Percentiles rank a stretch among this genome's conserved stretches.
These are phyloP conservation scores for Rhinoraja longicauda DNA, from an alignment of 2,797 vertebrate species.

Conservation along the genomic window DNA sequence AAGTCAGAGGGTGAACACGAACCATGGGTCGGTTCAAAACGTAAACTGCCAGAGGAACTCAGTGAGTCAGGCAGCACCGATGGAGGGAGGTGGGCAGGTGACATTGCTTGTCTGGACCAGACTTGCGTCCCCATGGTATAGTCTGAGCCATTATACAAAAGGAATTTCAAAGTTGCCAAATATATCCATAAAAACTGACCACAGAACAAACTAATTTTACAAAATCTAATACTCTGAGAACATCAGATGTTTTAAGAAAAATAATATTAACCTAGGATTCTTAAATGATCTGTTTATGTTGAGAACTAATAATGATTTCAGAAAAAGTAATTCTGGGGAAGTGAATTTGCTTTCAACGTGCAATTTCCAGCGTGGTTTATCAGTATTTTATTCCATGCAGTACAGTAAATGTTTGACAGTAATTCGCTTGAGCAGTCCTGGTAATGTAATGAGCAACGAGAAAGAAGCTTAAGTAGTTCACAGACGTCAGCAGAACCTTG, in stretches of 20 bases:
- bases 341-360: not conserved
- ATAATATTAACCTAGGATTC: not conserved
- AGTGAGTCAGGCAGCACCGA: too few relatives aligned
- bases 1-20: too few relatives aligned
- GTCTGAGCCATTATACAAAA: too few relatives aligned
- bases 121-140: too few relatives aligned
- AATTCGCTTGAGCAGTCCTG: constrained; percentile 23
- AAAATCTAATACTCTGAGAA: too few relatives aligned
- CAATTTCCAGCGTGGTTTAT: not conserved
- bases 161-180: too few relatives aligned
- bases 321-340: not conserved
- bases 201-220: not conserved
- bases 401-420: constrained; percentile 18
- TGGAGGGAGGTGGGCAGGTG: too few relatives aligned
- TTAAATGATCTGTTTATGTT: not conserved
- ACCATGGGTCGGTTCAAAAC: too few relatives aligned
- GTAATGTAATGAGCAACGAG: constrained; percentile 30
- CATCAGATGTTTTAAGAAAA: not conserved
- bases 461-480: constrained; percentile 30
- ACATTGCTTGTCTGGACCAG: too few relatives aligned
- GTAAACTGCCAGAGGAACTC: too few relatives aligned
- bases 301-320: not conserved
- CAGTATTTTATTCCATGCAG: not conserved
- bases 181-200: too few relatives aligned
- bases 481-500: constrained; percentile 26